Percentiles rank a stretch among this genome's conserved stretches.
These are phyloP conservation scores for Abrostola triplasia DNA, from an alignment of 2,888 invertebrate species.

Conservation along the genomic window DNA sequence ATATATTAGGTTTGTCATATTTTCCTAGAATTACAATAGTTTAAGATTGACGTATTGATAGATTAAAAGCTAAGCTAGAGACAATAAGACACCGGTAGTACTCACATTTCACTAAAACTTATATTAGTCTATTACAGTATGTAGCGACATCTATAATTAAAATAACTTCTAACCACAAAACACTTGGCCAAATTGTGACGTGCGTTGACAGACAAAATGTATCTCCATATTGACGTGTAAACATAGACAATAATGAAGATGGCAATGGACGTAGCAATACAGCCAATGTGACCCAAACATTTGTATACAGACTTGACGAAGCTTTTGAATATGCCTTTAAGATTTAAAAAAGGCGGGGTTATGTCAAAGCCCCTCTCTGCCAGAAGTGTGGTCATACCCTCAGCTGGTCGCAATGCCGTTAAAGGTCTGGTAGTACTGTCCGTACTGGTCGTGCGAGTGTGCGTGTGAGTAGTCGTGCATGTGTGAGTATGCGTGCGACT, in stretches of 20 bases:
- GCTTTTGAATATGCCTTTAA: neutral
- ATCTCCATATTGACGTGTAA: neutral
- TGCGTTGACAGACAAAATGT: neutral
- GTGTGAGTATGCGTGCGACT: slow-evolving; percentile 30
- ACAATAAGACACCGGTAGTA: too few relatives aligned
- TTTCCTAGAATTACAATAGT: too few relatives aligned
- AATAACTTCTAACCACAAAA: too few relatives aligned
- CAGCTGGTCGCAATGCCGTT: slow-evolving; percentile 74
- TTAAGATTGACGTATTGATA: too few relatives aligned
- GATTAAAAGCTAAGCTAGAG: too few relatives aligned
- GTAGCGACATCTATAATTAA: too few relatives aligned
- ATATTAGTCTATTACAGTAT: too few relatives aligned
- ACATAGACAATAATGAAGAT: neutral
- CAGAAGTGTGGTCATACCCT: slow-evolving; percentile 55
- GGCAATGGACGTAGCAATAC: neutral
- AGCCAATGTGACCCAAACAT: neutral
- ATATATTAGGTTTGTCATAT: too few relatives aligned
- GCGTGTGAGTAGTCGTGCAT: slow-evolving; percentile 27
- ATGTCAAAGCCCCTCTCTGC: slow-evolving; percentile 36
- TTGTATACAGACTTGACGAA: neutral
- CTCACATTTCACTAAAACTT: too few relatives aligned
- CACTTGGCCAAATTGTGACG: neutral
- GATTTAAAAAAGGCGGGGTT: slow-evolving; percentile 42
- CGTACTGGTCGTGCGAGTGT: slow-evolving; percentile 60
- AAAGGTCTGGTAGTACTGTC: slow-evolving; percentile 69